Percentiles rank a stretch among this genome's conserved stretches.
Evolutionary conservation across 2,797 vertebrate species (phyloP).

Genomic region (Linurgus olivaceus): DNA sequence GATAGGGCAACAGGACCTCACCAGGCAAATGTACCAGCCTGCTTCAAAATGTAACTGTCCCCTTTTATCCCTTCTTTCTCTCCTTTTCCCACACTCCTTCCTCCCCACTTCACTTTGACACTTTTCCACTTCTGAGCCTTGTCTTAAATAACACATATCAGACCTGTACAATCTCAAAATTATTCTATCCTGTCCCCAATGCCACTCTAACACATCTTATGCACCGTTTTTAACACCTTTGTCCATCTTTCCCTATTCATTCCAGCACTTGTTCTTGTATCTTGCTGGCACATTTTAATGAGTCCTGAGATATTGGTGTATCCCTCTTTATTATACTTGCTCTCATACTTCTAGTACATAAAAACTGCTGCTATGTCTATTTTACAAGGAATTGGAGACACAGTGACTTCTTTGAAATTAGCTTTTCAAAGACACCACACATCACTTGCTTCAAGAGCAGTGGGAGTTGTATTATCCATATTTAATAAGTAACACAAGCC

Average conservation of each 20-base stretch:
- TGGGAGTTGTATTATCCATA: background rate
- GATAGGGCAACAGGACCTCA: background rate
- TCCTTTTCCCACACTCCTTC: background rate
- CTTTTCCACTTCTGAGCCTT: background rate
- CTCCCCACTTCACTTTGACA: background rate
- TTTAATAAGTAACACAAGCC: background rate
- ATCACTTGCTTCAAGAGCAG: background rate
- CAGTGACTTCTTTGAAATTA: background rate
- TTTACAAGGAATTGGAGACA: background rate
- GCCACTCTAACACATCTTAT: background rate
- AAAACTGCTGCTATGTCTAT: background rate
- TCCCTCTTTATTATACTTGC: background rate
- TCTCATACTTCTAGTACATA: background rate
- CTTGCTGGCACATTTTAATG: background rate
- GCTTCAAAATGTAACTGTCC: background rate
- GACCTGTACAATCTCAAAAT: background rate
- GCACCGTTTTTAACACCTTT: background rate
- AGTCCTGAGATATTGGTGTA: fast-evolving
- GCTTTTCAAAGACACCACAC: background rate
- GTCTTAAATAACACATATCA: background rate
- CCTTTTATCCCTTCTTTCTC: background rate
- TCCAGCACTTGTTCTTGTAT: background rate
- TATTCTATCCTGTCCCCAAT: background rate
- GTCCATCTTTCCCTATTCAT: background rate
- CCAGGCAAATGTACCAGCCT: background rate